These are phyloP conservation scores for Ectemnius cavifrons DNA, from an alignment of 2,888 invertebrate species.

Conservation along the genomic window DNA sequence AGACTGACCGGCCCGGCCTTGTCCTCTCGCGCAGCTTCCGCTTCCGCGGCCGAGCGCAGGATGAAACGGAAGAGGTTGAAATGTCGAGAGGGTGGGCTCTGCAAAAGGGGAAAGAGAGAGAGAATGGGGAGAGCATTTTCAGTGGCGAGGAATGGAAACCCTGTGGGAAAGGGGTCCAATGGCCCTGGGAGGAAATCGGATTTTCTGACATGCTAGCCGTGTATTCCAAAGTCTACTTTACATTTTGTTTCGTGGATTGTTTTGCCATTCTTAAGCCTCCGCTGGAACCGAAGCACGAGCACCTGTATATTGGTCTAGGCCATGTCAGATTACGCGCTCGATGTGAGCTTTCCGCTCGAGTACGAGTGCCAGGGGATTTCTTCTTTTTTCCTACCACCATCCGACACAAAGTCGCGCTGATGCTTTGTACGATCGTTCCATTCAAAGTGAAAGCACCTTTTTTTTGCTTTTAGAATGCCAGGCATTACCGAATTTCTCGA, in stretches of 20 bases:
- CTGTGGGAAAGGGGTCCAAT: slow-evolving; percentile 11
- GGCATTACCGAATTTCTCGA: too few species aligned
- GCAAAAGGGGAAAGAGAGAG: background rate
- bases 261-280: slow-evolving; percentile 39
- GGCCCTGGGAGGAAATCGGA: slow-evolving; percentile 60
- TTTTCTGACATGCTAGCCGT: slow-evolving; percentile 59
- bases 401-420: too few species aligned
- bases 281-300: background rate
- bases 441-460: too few species aligned
- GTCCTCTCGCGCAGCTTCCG: slow-evolving; percentile 67
- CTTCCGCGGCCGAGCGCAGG: slow-evolving; percentile 54
- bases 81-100: too few species aligned
- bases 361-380: too few species aligned
- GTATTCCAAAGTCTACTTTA: slow-evolving; percentile 39
- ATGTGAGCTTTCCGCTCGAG: too few species aligned
- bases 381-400: too few species aligned
- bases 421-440: too few species aligned
- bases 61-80: background rate
- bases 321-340: too few species aligned
- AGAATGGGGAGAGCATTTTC: slow-evolving; percentile 30
- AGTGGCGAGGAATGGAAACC: slow-evolving; percentile 19
- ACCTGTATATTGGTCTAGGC: too few species aligned
- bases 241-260: slow-evolving; percentile 47
- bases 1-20: slow-evolving; percentile 5
- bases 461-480: too few species aligned